Conservation (phyloP, 2,113 vertebrate species). For the Capreolus pygargus region DNA sequence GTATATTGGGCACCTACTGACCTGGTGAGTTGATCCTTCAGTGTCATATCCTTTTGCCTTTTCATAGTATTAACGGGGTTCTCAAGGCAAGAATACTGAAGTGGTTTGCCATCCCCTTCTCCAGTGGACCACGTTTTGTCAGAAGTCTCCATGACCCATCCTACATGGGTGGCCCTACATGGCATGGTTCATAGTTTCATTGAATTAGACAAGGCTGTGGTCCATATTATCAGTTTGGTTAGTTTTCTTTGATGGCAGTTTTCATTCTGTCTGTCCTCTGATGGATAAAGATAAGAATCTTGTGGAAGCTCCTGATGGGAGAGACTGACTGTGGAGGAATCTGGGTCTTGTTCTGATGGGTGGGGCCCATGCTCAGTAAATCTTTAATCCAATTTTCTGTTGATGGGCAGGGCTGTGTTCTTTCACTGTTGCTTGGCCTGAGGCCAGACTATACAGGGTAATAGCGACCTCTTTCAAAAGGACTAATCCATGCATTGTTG, state of each 20-base stretch:
- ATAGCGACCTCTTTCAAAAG: background rate
- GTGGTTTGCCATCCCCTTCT: background rate
- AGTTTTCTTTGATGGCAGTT: background rate
- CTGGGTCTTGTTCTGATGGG: background rate
- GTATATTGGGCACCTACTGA: background rate
- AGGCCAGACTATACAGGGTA: background rate
- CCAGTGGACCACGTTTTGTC: background rate
- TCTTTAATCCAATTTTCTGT: background rate
- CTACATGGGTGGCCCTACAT: background rate
- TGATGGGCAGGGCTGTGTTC: background rate
- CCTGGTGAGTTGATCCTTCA: background rate
- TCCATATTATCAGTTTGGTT: background rate
- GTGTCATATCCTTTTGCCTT: background rate
- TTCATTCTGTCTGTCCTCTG: background rate
- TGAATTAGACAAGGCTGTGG: background rate
- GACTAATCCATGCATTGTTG: background rate
- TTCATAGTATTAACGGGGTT: background rate
- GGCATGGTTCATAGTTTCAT: background rate
- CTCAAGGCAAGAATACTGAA: background rate
- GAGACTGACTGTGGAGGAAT: background rate
- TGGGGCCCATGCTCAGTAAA: background rate
- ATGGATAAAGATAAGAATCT: background rate
- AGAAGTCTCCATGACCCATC: background rate
- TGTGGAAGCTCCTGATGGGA: background rate
- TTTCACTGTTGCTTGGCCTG: background rate